Evolutionary conservation across 2,888 invertebrate species (phyloP), one percentile per base, ranked within the genome.

Genomic region (Panopea generosa): DNA sequence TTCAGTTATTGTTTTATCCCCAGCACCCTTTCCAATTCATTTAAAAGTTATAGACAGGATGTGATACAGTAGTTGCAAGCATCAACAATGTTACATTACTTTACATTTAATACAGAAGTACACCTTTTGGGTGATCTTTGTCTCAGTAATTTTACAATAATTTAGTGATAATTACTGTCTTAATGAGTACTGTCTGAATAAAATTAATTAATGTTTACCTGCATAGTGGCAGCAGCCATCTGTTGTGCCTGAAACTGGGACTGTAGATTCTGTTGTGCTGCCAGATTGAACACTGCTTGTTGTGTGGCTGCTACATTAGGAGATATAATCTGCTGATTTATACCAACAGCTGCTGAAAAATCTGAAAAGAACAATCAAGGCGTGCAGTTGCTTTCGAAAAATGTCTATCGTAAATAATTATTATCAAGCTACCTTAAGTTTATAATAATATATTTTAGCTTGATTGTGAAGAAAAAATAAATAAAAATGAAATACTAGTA

Each of bases 261-360:
- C 29, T 84, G 62, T 16, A 82, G 70, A 27, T 77, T 80, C 56
- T 78, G 84, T 16, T 85, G 74, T 33, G 79, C 80, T 16, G 71
- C 84, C 27, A 90, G 73, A 62, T 86, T 87, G 70, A 87, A 90
- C 20, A 88, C 84, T 1, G 86, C 86, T 40, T 79, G 85, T 40
- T 79, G 85, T 9, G 45, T 45, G 62, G 70, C 62, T 6, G 79
- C 71, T 7, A 82, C 83, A 29, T 63, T 69, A 18, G 65, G 79
- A 1, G 62, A 71, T 27, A 75, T 69, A 62, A 84, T 82, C 71
- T 82, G 84, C 33, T 77, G 78, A 2, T 76, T 62, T 26, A 77
- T 65, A 45, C 82, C 73, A 16, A 70, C 76, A 9, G 70, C 61
- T 50, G 69, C 56, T 26, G 45, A 50, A 49, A 75, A 75, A 60